These are phyloP conservation scores for Ageneiosus marmoratus DNA, from an alignment of 2,113 vertebrate genomes.

Conservation along the genomic window DNA sequence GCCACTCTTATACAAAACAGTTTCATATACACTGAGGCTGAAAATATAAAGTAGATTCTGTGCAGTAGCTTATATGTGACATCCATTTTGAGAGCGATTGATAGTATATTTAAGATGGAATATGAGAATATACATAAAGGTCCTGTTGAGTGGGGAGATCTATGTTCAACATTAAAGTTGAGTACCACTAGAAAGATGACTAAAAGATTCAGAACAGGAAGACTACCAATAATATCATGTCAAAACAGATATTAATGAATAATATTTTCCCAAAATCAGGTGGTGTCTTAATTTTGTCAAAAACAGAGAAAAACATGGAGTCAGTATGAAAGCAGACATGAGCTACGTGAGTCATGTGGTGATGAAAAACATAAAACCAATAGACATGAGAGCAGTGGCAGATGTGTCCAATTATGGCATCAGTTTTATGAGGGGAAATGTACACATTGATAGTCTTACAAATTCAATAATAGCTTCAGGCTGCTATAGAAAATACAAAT, in stretches of 20 bases:
- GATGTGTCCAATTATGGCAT: constrained; percentile 61
- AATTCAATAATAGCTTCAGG: constrained; percentile 42
- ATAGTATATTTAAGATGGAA: not conserved
- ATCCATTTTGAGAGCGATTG: not conserved
- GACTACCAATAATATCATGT: not conserved
- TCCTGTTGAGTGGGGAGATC: not conserved
- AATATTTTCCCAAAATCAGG: constrained; percentile 25
- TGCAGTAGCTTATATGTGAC: not conserved
- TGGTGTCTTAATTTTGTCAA: constrained; percentile 21
- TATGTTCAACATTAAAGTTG: not conserved
- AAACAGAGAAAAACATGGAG: constrained; percentile 32
- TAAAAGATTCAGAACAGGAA: not conserved
- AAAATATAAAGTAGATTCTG: not conserved
- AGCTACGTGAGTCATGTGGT: constrained; percentile 45
- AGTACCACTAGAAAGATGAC: constrained; percentile 1
- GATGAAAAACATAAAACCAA: constrained; percentile 55
- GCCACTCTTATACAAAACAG: not conserved
- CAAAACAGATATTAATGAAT: not conserved
- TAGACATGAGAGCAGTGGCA: constrained; percentile 57
- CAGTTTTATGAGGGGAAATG: constrained; percentile 55
- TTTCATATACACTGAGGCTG: not conserved
- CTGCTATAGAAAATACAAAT: constrained; percentile 24
- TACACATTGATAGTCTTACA: constrained; percentile 33
- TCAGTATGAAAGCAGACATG: constrained; percentile 45
- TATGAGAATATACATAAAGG: not conserved